Evolutionary conservation across 2,888 invertebrate genomes (phyloP).

Genomic region (Sipha maydis): DNA sequence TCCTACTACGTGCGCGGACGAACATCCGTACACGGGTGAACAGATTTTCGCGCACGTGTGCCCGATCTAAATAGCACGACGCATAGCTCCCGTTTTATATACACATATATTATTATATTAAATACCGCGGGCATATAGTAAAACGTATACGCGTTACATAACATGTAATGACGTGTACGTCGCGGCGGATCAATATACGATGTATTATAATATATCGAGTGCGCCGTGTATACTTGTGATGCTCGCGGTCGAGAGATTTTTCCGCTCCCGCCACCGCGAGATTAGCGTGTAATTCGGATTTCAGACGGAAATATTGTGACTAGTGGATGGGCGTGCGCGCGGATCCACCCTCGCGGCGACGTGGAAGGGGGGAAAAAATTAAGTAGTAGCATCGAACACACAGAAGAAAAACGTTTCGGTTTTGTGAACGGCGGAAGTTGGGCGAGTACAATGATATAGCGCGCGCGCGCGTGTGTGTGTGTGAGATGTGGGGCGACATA

Average conservation of each 20-base stretch:
- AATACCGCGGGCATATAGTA: too few relatives aligned
- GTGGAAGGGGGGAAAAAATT: neutral
- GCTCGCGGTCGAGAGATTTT: constrained; percentile 23
- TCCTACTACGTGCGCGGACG: too few relatives aligned
- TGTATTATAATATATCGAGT: neutral
- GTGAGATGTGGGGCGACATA: neutral
- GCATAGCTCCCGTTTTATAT: neutral
- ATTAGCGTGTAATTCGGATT: constrained; percentile 54
- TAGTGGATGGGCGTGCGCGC: neutral
- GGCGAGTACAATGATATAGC: constrained; percentile 10
- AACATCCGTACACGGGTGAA: neutral
- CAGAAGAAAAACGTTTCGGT: constrained; percentile 45
- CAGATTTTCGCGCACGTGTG: constrained; percentile 42
- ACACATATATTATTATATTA: neutral
- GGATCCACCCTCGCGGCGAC: constrained; percentile 16
- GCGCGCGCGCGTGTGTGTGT: neutral
- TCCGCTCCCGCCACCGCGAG: constrained; percentile 7
- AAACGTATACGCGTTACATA: neutral
- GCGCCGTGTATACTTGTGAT: neutral
- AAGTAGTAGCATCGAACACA: constrained; percentile 22
- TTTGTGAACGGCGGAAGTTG: constrained; percentile 53
- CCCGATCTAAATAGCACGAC: constrained; percentile 3
- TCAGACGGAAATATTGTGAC: constrained; percentile 59
- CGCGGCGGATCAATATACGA: constrained; percentile 21
- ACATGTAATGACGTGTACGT: neutral